Percentiles rank a stretch among this genome's conserved stretches.
Evolutionary conservation across 1,140 invertebrate genomes (phyloP).

Genomic region (Drosophila hydei): DNA sequence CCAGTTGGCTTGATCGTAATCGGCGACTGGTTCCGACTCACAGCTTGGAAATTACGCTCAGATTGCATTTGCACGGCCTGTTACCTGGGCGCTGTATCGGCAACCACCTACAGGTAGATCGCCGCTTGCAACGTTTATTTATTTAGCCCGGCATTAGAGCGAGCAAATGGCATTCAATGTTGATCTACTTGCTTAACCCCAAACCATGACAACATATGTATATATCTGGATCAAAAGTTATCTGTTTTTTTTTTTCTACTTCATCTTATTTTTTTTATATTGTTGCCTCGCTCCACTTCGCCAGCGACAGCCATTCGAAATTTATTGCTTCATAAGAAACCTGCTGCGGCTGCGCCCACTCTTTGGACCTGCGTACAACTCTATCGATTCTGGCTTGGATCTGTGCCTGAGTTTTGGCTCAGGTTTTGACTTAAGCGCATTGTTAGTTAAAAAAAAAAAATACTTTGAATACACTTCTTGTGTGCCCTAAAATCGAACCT

Average conservation of each 20-base stretch:
- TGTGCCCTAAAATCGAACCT: background rate
- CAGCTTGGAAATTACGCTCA: conserved; percentile 52
- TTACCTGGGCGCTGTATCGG: conserved; percentile 49
- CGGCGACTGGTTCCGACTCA: conserved; percentile 62
- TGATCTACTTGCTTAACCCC: conserved; percentile 42
- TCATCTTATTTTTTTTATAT: background rate
- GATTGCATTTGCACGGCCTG: conserved; percentile 60
- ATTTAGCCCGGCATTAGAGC: conserved; percentile 31
- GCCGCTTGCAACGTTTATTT: conserved; percentile 18
- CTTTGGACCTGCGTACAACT: conserved; percentile 43
- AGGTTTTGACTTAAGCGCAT: background rate
- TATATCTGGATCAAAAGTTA: conserved; percentile 42
- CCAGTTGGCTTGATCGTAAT: conserved; percentile 55
- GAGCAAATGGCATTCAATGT: conserved; percentile 21
- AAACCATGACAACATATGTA: conserved; percentile 14
- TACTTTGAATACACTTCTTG: background rate
- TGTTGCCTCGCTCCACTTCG: conserved; percentile 37
- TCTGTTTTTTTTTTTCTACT: conserved; percentile 30
- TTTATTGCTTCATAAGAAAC: conserved; percentile 60
- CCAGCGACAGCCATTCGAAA: conserved; percentile 27
- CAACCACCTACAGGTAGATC: conserved; percentile 37
- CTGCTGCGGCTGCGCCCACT: conserved; percentile 31
- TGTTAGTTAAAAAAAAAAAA: background rate
- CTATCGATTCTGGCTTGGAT: conserved; percentile 25
- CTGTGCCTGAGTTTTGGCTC: background rate